A percentile compares a stretch with the other conserved stretches of the same genome.
phyloP scores from a whole-genome alignment of 2,888 invertebrate species.

The Tetranychus truncatus region DNA sequence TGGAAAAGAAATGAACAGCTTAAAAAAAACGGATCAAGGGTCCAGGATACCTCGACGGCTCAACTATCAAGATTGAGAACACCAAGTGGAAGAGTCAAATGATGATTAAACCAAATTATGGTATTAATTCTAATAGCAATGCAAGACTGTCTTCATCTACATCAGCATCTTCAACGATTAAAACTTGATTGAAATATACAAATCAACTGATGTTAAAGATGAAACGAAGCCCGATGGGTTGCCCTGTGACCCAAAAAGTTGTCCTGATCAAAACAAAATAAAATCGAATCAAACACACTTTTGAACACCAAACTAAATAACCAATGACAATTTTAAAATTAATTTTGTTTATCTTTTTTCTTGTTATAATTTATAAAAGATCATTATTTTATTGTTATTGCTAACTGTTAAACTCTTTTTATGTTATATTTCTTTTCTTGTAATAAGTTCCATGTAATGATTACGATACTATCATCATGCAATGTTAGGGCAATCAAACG shows the following conservation, averaged over 20 bases:
- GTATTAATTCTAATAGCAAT: neutral
- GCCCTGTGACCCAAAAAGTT: neutral
- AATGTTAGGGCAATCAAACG: too few relatives aligned
- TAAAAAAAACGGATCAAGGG: constrained; percentile 29
- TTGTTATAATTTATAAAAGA: too few relatives aligned
- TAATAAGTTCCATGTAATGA: too few relatives aligned
- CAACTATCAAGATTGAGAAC: constrained; percentile 78
- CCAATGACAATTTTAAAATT: too few relatives aligned
- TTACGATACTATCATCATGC: too few relatives aligned
- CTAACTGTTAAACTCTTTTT: too few relatives aligned
- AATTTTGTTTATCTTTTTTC: too few relatives aligned
- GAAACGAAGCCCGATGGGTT: neutral
- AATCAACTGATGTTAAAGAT: neutral
- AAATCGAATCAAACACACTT: too few relatives aligned
- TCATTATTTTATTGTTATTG: too few relatives aligned
- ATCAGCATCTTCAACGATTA: neutral
- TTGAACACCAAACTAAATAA: too few relatives aligned
- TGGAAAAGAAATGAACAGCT: constrained; percentile 25
- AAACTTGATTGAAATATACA: neutral
- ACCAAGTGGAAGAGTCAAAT: constrained; percentile 79
- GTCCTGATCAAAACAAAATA: too few relatives aligned
- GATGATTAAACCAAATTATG: neutral
- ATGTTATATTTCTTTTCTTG: too few relatives aligned
- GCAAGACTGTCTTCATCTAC: neutral
- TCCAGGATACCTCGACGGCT: constrained; percentile 66